Percentiles rank a stretch among this genome's conserved stretches.
These are phyloP conservation scores for Avahi laniger DNA, from an alignment of 2,797 vertebrate genomes.

Conservation along the genomic window DNA sequence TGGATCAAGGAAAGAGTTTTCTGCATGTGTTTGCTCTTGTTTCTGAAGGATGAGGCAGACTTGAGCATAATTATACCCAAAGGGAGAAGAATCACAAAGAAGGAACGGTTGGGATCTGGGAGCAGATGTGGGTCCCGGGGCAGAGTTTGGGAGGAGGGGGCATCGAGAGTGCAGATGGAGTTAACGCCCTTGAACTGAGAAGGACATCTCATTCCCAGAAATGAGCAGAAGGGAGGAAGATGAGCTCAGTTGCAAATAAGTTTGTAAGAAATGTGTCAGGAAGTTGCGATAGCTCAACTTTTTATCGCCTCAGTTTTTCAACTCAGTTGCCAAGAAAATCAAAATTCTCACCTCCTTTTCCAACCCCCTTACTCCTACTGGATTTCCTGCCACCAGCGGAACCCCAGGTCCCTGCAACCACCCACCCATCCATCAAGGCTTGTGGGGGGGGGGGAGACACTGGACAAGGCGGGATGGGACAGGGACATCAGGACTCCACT, in stretches of 20 bases:
- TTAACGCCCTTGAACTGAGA: too few relatives aligned
- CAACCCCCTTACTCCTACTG: background rate
- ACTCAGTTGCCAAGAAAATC: background rate
- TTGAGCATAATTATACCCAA: background rate
- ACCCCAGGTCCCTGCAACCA: background rate
- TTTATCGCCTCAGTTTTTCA: background rate
- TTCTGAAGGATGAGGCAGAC: background rate
- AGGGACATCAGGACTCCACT: background rate
- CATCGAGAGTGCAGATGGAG: background rate
- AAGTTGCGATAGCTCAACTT: background rate
- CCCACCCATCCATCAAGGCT: too few relatives aligned
- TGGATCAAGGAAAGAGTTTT: background rate
- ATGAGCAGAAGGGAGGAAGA: background rate
- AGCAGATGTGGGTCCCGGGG: background rate
- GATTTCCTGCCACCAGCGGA: background rate
- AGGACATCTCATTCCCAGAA: background rate
- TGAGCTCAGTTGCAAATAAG: background rate
- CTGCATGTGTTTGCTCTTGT: background rate
- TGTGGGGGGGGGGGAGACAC: background rate
- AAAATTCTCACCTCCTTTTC: background rate
- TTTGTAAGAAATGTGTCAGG: background rate
- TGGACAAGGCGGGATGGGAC: background rate
- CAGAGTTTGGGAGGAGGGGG: background rate
- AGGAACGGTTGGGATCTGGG: background rate
- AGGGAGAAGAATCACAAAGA: background rate